Base-by-base conservation (phyloP, 2,113 vertebrate genomes). In the Cyanoliseus patagonus region DNA sequence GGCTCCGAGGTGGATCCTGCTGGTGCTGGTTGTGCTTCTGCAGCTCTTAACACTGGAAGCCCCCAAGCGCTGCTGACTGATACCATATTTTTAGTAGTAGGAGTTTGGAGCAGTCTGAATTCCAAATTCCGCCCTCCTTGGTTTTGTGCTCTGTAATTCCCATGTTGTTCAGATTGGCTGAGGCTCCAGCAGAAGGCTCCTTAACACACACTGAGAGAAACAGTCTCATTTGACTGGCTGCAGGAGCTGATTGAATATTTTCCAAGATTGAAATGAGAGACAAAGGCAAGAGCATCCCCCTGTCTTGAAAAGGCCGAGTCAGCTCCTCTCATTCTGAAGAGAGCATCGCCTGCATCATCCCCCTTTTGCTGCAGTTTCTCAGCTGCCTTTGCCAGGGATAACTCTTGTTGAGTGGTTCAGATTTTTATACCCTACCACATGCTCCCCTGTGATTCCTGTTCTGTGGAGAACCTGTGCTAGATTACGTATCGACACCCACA, bases 261-360 rank as follows among this genome's bases (percentile, higher is more conserved):
- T 85, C 79, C 52, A 23, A 44, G 59, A 10, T 1, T 51, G 59
- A 57, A 30, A 55, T 8, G 46, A 33, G 68, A 75, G 35, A 35
- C 31, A 31, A 24, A 53, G 69, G 52, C 24, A 62, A 63, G 4
- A 31, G 23, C 62, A 61, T 44, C 55, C 37, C 53, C 42, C 33
- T 4, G 33, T 24, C 86, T 59, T 31, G 72, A 28, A 83, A 59
- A 42, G 83, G 6, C 46, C 0, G 3, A 44, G 11, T 47, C 37
- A 15, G 62, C 86, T 69, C 49, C 57, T 33, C 3, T 13, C 47
- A 6, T 62, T 18, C 88, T 24, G 59, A 11, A 44, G 57, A 25
- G 20, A 30, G 62, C 39, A 2, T 2, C 0, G 1, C 3, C 44
- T 30, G 39, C 55, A 47, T 5, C 6, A 0, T 13, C 6, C 35